A percentile compares a stretch with the other conserved stretches of the same genome.
These are phyloP conservation scores for Indicator indicator DNA, from an alignment of 2,113 vertebrate genomes.

Conservation along the genomic window DNA sequence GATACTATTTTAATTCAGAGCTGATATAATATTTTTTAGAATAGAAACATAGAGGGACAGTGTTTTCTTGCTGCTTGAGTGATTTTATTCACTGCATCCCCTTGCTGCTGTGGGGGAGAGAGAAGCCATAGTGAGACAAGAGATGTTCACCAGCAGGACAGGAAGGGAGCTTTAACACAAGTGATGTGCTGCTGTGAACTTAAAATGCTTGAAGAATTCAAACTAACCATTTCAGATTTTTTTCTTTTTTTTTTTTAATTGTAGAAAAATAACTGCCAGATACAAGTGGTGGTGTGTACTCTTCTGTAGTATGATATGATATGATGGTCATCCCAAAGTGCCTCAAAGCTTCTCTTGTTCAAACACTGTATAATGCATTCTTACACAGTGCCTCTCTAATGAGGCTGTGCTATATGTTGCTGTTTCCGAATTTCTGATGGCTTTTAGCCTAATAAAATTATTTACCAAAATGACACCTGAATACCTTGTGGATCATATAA, in stretches of 20 bases:
- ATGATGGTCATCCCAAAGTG: neutral
- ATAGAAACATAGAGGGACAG: neutral
- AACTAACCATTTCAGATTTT: neutral
- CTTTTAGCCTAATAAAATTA: neutral
- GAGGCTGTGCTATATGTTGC: neutral
- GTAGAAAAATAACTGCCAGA: neutral
- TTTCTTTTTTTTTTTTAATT: neutral
- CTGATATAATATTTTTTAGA: neutral
- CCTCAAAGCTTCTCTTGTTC: neutral
- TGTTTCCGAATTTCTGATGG: neutral
- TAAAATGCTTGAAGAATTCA: neutral
- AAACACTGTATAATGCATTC: neutral
- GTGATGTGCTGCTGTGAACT: neutral
- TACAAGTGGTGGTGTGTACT: neutral
- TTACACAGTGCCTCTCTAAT: neutral
- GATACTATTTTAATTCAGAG: neutral
- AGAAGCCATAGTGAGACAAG: neutral
- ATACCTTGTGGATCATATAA: neutral
- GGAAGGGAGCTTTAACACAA: neutral
- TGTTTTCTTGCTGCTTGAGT: neutral
- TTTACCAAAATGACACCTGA: neutral
- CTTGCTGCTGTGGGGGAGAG: neutral
- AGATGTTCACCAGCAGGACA: neutral
- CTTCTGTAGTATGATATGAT: neutral
- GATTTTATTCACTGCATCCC: neutral